Conservation (phyloP, 2,797 vertebrate genomes). For the Pteropus rufus region DNA sequence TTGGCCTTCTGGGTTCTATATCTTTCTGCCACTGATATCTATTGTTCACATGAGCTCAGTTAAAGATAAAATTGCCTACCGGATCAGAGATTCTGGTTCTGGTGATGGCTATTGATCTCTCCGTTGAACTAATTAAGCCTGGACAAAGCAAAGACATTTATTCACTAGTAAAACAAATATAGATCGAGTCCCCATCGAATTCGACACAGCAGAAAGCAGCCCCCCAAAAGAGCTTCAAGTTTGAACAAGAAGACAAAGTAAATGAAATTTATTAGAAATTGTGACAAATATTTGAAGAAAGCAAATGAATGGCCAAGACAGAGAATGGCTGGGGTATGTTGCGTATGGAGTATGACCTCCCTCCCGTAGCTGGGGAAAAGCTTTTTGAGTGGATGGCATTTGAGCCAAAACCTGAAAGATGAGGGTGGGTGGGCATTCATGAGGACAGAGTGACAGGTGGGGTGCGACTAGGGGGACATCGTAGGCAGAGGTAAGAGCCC, state of each 20-base stretch:
- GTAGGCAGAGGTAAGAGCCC: not conserved
- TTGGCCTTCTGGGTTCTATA: not conserved
- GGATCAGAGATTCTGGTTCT: not conserved
- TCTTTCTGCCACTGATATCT: not conserved
- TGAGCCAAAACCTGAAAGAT: not conserved
- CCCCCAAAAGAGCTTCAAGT: not conserved
- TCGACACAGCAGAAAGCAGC: not conserved
- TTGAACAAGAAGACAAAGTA: not conserved
- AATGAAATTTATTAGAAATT: not conserved
- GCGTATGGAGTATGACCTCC: accelerated
- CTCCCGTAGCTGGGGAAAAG: not conserved
- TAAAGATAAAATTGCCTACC: not conserved
- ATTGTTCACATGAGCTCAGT: not conserved
- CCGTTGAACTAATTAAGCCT: not conserved
- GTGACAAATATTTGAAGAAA: not conserved
- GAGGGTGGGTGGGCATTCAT: accelerated
- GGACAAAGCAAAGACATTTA: not conserved
- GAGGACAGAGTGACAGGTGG: not conserved
- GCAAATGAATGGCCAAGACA: not conserved
- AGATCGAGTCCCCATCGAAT: not conserved
- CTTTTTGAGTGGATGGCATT: not conserved
- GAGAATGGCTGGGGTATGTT: not conserved
- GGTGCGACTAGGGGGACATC: not conserved
- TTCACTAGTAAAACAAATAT: not conserved
- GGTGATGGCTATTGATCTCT: not conserved